Base-by-base conservation (phyloP, 2,888 invertebrate species). In the Pollenia griseotomentosa region DNA sequence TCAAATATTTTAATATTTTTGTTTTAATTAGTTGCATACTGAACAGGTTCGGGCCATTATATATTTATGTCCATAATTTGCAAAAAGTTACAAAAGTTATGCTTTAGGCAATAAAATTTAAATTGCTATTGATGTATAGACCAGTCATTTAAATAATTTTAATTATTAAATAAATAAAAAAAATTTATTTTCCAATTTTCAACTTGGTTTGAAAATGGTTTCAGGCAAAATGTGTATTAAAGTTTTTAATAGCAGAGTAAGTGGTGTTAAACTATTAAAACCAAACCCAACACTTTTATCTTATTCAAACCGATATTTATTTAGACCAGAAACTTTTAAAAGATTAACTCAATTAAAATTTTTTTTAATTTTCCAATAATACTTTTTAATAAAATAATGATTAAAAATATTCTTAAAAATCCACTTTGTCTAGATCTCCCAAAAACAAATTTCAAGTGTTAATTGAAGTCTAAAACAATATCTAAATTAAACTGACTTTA, bases 41-140 rank as follows among this genome's bases (percentile, higher is more conserved):
- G 48, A 81, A 81, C 55, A 81, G 44, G 71, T 33, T 11, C 14
- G 33, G 16, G 10, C 48, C 19, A 57, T 70, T 80, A 53, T 33
- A 33, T 2, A 75, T 23, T 61, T 6, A 40, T 51, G 59, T 59
- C 68, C 75, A 85, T 70, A 80, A 75, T 44, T 80, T 70, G 19
- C 55, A 40, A 70, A 73, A 16, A 44, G 11, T 59, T 59, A 55
- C 65, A 57, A 68, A 68, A 78, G 48, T 63, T 55, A 55, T 53
- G 53, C 71, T 80, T 63, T 6, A 63, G 61, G 63, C 63, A n/a
- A 71, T 65, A 51, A 61, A 71, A 33, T 6, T 0, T 63, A 55
- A 63, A 81, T 73, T 71, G 46, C 63, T 19, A 16, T 44, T 65
- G 63, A 63, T 65, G 23, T 70, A 70, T 42, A 55, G 12, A 48